Evolutionary conservation across 1,140 invertebrate genomes (phyloP), one percentile per base, ranked within the genome.

Genomic region (Diachasma alloeum): DNA sequence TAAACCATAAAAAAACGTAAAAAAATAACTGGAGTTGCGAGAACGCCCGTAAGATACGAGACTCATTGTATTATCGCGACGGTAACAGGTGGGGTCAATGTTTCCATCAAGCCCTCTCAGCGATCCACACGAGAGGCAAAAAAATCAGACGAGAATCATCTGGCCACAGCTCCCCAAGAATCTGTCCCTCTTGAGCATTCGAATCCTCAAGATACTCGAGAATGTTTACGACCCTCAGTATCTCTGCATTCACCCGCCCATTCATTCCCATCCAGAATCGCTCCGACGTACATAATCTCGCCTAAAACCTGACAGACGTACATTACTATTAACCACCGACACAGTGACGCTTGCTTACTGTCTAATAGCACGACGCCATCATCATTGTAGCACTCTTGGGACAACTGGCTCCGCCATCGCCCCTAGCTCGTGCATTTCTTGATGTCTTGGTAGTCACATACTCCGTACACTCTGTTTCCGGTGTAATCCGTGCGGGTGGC

Each of bases 321-420:
- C 67, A 56, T 70, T 46, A 70, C 42, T 75, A 48, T 36, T 56
- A 69, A 48, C 48, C n/a, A 66, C 67, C 46, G 67, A 56, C 44
- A 36, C 31, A 46, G 59, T 48, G 46, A 75, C 44, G 69, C 74
- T 75, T 68, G 8, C 42, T 63, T 17, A 42, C 67, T 69, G 46
- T 66, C 66, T 75, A 75, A 70, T 75, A 59, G 67, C 67, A 39
- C 48, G 22, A 68, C 48, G 67, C 67, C 66, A 36, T 75, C 74
- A 70, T 70, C 67, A 70, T 75, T 75, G 48, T 75, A 44, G 44
- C 67, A 70, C 74, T 69, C 69, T 9, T 69, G 67, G 67, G 67
- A 68, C 48, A 53, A 53, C 48, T 17, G n/a, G 15, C 48, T 13
- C 48, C 15, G 17, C 48, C n/a, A 53, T 31, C 31, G 6, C 44